Evolutionary conservation across 2,888 invertebrate species (phyloP), one percentile per base, ranked within the genome.

Genomic region (Molanna angustata): DNA sequence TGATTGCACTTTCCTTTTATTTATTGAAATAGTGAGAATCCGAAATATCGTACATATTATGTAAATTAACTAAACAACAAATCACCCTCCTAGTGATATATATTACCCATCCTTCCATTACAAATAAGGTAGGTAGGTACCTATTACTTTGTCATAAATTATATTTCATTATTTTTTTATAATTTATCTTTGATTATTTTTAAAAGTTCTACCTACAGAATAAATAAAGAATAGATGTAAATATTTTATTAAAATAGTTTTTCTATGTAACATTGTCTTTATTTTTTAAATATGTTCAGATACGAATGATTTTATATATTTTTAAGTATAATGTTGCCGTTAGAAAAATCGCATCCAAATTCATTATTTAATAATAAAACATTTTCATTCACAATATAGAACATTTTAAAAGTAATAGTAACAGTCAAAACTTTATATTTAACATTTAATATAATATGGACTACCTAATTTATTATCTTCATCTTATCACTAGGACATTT

Each of bases 401-500:
- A 69, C 65, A n/a, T 62, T 68, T 69, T 69, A 67, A 68, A 68
- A 68, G 61, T 62, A 69, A 62, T 49, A 47, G 41, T 66, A 69
- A 70, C 68, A 64, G 69, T 68, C 65, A 67, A 64, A 53, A 66
- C 66, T 65, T 55, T 49, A 52, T 51, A 49, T 48, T 53, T 55
- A 55, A 50, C 54, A 55, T 52, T 56, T 55, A 50, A 48, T 56
- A 50, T 54, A 56, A 58, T 52, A 42, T 57, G 40, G 52, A 53
- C 56, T 46, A 13, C 14, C 41, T 44, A 51, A 67, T 68, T 66
- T 70, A 67, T 59, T 66, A 69, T 71, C 69, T 68, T 74, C 71
- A 71, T 69, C 66, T 70, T 73, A 75, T 72, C 21, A 49, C 32
- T 53, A 53, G 27, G 21, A 41, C 7, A n/a, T 17, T 41, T 20